Evolutionary conservation across 1,140 invertebrate genomes (phyloP).

Genomic region (Camponotus pennsylvanicus): DNA sequence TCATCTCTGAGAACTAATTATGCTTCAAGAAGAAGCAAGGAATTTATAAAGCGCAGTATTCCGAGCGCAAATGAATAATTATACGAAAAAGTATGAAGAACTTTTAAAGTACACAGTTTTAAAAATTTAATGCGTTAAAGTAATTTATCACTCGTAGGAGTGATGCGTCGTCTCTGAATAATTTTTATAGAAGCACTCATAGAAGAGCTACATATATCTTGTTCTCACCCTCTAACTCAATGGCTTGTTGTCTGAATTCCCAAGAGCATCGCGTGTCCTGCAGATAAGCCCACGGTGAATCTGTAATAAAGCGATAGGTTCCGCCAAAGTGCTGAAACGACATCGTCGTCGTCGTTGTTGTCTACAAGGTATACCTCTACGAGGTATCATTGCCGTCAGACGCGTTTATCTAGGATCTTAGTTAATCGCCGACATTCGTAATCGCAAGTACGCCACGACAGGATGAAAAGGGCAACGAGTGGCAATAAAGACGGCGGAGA

Average conservation of each 20-base stretch:
- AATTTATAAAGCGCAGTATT: slow-evolving; percentile 2
- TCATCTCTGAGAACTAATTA: neutral
- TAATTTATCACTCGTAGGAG: slow-evolving; percentile 3
- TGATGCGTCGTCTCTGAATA: neutral
- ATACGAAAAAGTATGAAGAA: neutral
- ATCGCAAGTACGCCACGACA: slow-evolving; percentile 58
- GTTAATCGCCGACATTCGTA: slow-evolving; percentile 77
- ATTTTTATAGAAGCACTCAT: slow-evolving; percentile 13
- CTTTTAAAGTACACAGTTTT: neutral
- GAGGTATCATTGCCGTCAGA: neutral
- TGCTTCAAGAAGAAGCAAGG: neutral
- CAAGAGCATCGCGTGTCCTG: slow-evolving; percentile 74
- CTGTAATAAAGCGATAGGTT: slow-evolving; percentile 77
- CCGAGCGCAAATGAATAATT: neutral
- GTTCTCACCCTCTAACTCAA: slow-evolving; percentile 28
- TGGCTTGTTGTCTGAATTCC: slow-evolving; percentile 61
- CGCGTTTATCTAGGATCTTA: slow-evolving; percentile 75
- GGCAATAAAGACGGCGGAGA: slow-evolving; percentile 65
- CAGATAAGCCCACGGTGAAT: slow-evolving; percentile 72
- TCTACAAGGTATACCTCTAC: slow-evolving; percentile 16
- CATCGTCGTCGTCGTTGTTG: slow-evolving; percentile 55
- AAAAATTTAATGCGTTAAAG: neutral
- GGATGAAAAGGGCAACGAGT: slow-evolving; percentile 67
- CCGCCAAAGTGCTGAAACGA: slow-evolving; percentile 53
- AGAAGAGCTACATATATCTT: neutral